Percentiles rank a stretch among this genome's conserved stretches.
Evolutionary conservation across 2,888 invertebrate genomes (phyloP).

Genomic region (Acholoe squamosa): DNA sequence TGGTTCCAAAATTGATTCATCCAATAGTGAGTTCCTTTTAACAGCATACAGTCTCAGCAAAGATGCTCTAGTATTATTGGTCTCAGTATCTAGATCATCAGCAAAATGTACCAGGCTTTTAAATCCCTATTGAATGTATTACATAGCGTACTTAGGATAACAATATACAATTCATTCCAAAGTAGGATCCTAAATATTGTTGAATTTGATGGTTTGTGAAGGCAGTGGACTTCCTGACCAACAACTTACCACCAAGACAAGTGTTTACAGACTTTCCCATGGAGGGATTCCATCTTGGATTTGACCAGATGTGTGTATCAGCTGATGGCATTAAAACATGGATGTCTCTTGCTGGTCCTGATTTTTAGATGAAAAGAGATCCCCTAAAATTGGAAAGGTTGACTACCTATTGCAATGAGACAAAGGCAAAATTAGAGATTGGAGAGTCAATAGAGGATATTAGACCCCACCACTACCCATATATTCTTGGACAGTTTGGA

Average conservation of each 20-base stretch:
- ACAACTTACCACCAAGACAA: background rate
- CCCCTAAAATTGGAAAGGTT: background rate
- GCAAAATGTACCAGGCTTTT: too few relatives aligned
- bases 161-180: too few relatives aligned
- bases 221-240: background rate
- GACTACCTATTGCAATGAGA: background rate
- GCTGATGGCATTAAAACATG: background rate
- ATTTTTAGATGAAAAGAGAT: background rate
- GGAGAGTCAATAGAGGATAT: background rate
- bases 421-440: background rate
- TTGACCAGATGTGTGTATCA: background rate
- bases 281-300: background rate
- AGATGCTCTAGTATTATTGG: too few relatives aligned
- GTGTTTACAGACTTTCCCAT: background rate
- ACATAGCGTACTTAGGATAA: too few relatives aligned
- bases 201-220: conserved; percentile 21
- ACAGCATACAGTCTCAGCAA: too few relatives aligned
- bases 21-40: too few relatives aligned
- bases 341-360: background rate
- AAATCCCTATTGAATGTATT: too few relatives aligned
- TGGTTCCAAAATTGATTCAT: too few relatives aligned
- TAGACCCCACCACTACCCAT: background rate
- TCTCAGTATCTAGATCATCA: too few relatives aligned
- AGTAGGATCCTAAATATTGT: background rate
- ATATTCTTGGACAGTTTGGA: conserved; percentile 8